Percentiles rank a stretch among this genome's conserved stretches.
These are phyloP conservation scores for Triplophysa bombifrons DNA, from an alignment of 2,797 vertebrate genomes.

Conservation along the genomic window DNA sequence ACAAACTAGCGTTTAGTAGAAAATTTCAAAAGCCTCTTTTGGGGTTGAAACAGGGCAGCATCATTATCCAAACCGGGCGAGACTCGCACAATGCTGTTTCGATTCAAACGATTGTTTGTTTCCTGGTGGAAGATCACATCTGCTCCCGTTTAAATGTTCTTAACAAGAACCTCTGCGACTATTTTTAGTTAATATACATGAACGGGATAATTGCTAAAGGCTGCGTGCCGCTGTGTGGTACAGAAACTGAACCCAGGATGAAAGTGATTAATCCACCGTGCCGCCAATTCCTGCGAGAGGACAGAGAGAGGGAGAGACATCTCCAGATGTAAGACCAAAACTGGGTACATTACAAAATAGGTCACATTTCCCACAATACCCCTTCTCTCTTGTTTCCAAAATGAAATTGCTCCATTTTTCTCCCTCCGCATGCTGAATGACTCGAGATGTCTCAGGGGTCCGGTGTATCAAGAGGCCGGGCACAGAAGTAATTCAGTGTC, in stretches of 20 bases:
- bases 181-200: slow-evolving; percentile 47
- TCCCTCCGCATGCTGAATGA: slow-evolving; percentile 47
- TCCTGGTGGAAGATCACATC: slow-evolving; percentile 1
- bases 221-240: slow-evolving; percentile 32
- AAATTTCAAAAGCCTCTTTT: slow-evolving; percentile 1
- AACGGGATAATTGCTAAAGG: slow-evolving; percentile 45
- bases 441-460: slow-evolving; percentile 52
- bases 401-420: slow-evolving; percentile 57
- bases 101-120: slow-evolving; percentile 4
- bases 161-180: not conserved
- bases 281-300: slow-evolving; percentile 46
- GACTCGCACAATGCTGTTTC: not conserved
- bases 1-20: not conserved
- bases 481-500: slow-evolving; percentile 55
- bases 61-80: not conserved
- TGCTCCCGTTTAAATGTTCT: slow-evolving; percentile 35
- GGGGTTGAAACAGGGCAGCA: not conserved
- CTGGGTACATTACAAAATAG: slow-evolving; percentile 58
- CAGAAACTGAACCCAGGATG: slow-evolving; percentile 42
- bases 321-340: slow-evolving; percentile 49
- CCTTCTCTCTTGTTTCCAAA: slow-evolving; percentile 48
- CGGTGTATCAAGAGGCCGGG: slow-evolving; percentile 54
- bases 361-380: slow-evolving; percentile 50
- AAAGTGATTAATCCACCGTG: slow-evolving; percentile 56
- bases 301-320: slow-evolving; percentile 38